A percentile compares a stretch with the other conserved stretches of the same genome.
Evolutionary conservation across 2,888 invertebrate genomes (phyloP).

Genomic region (Junonia oenone): DNA sequence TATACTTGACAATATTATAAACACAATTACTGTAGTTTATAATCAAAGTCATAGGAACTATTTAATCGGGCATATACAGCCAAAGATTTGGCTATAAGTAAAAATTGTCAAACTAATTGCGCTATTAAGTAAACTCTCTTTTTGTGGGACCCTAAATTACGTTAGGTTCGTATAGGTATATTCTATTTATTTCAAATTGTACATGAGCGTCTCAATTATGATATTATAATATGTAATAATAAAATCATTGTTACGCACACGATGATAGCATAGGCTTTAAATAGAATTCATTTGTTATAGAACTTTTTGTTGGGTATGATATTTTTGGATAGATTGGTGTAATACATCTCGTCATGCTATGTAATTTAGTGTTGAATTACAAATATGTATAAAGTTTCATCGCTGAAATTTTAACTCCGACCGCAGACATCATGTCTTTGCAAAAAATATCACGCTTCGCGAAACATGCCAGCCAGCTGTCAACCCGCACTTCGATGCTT

Average conservation of each 20-base stretch:
- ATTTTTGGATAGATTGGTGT: constrained; percentile 1
- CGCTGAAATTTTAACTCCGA: constrained; percentile 62
- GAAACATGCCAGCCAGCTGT: constrained; percentile 63
- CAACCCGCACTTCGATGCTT: constrained; percentile 23
- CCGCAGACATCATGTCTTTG: constrained; percentile 50
- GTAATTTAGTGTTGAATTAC: constrained; percentile 43
- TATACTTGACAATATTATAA: too few species aligned
- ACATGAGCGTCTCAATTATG: too few species aligned
- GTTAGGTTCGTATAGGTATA: too few species aligned
- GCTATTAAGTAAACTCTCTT: too few species aligned
- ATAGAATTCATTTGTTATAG: background rate
- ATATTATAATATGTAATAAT: too few species aligned
- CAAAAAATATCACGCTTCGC: constrained; percentile 72
- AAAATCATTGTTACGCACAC: background rate
- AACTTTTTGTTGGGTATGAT: background rate
- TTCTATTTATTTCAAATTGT: too few species aligned
- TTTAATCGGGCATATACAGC: too few species aligned
- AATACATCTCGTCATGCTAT: constrained; percentile 22
- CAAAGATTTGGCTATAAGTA: too few species aligned
- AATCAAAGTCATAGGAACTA: too few species aligned
- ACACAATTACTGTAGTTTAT: too few species aligned
- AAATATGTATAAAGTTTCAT: constrained; percentile 49
- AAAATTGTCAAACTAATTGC: too few species aligned
- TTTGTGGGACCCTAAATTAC: too few species aligned
- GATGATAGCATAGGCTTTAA: background rate